A percentile compares a stretch with the other conserved stretches of the same genome.
phyloP scores from a whole-genome alignment of 2,888 invertebrate genomes.

The Agrochola litura region DNA sequence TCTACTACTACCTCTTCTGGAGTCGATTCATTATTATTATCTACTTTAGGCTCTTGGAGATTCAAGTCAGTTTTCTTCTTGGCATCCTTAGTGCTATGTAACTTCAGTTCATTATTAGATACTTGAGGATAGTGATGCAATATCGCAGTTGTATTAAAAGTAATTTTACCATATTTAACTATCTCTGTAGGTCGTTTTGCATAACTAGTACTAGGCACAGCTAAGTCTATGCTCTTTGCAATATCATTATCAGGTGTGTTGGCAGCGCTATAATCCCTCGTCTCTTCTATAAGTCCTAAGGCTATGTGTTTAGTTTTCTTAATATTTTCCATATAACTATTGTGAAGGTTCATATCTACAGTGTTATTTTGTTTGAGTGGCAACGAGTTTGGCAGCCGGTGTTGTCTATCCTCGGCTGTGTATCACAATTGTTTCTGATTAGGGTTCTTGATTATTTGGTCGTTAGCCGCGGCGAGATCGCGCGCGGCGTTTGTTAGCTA shows the following conservation, averaged over 20 bases:
- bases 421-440: constrained; percentile 88
- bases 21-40: constrained; percentile 79
- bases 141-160: constrained; percentile 87
- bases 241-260: constrained; percentile 73
- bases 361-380: constrained; percentile 87
- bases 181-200: constrained; percentile 81
- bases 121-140: constrained; percentile 88
- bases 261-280: constrained; percentile 80
- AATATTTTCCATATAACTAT: constrained; percentile 86
- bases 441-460: constrained; percentile 76
- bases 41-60: constrained; percentile 74
- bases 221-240: constrained; percentile 74
- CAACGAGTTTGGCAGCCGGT: constrained; percentile 86
- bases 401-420: constrained; percentile 84
- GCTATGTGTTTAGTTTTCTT: constrained; percentile 84
- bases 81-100: constrained; percentile 65
- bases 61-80: constrained; percentile 82
- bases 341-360: constrained; percentile 87
- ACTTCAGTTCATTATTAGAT: constrained; percentile 70
- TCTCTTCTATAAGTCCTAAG: constrained; percentile 84
- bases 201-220: constrained; percentile 81
- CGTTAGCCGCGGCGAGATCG: constrained; percentile 84
- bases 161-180: constrained; percentile 87
- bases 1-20: constrained; percentile 51
- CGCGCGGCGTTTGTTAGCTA: constrained; percentile 91